Base-by-base conservation (phyloP, 1,140 invertebrate genomes). In the Halictus rubicundus region DNA sequence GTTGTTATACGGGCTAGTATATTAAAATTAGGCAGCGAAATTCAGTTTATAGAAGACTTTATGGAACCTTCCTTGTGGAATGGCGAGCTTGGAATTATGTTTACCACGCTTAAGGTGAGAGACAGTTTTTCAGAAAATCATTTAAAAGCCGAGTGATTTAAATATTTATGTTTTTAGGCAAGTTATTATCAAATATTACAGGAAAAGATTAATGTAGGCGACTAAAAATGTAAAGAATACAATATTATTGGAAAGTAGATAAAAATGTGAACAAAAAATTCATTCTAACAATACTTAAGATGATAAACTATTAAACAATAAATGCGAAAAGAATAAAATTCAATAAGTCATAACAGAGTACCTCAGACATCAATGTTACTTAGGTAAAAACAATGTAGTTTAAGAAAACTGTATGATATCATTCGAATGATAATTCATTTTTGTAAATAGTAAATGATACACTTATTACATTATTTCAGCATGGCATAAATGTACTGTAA, bases 11-110 rank as follows among this genome's bases (percentile, higher is more conserved):
- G 97, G 65, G 95, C 97, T 27, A 94, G 96, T 76, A 96, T 98
- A 84, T 94, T 96, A 72, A 96, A 97, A 91, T 94, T 98, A 23
- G 97, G 97, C 6, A 97, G 97, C 21, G 97, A 97, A 93, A 96
- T 97, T 85, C 96, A 97, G 89, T 96, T 97, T 87, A 96, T 97
- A 25, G 95, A 97, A 83, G 96, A 98, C 90, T 96, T 98, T 83
- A 96, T 97, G 92, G 96, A 97, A 88, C 94, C 94, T 14, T 94
- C 95, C 87, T 92, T 96, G 83, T 95, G 96, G 90, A 95, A 95
- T 88, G 97, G 97, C 32, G 96, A 97, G 91, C 92, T 97, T 68
- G 97, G 96, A 21, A 95, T 97, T 81, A 97, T 97, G 96, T 97
- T 97, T 87, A 97, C 96, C 12, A 97, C 96, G 5, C 92, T 98